phyloP scores from a whole-genome alignment of 2,888 invertebrate species.

The Trissolcus brochymenae region DNA sequence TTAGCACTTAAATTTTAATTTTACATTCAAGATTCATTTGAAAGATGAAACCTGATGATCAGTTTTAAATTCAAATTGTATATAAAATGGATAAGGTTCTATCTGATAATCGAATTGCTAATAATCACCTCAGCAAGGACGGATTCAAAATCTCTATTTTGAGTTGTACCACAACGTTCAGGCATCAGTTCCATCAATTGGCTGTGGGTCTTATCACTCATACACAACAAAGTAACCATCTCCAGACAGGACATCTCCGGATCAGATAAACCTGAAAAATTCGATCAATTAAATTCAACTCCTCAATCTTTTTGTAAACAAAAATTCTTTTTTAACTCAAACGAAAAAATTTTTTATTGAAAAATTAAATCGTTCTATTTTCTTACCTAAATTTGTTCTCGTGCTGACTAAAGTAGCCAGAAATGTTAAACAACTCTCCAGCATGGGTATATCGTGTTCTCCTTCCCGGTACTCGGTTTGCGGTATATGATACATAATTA shows the following conservation, averaged over 20 bases:
- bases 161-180: constrained; percentile 94
- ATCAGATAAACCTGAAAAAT: constrained; percentile 79
- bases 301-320: no score
- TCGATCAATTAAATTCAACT: not conserved
- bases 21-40: not conserved
- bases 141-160: constrained; percentile 91
- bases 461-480: constrained; percentile 81
- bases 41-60: not conserved
- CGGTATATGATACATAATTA: constrained; percentile 82
- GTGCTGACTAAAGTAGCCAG: constrained; percentile 92
- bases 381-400: constrained; percentile 88
- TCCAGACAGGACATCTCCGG: constrained; percentile 87
- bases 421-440: constrained; percentile 94
- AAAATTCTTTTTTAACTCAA: not conserved
- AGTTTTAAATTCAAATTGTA: not conserved
- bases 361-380: not conserved
- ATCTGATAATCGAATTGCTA: not conserved
- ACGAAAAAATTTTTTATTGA: not conserved
- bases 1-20: not conserved
- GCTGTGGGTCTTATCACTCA: constrained; percentile 96
- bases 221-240: constrained; percentile 94
- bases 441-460: constrained; percentile 92
- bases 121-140: constrained; percentile 84
- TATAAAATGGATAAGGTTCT: no score
- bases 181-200: constrained; percentile 97